Base-by-base conservation (phyloP, 2,888 invertebrate species). In the Lottia gigantea region DNA sequence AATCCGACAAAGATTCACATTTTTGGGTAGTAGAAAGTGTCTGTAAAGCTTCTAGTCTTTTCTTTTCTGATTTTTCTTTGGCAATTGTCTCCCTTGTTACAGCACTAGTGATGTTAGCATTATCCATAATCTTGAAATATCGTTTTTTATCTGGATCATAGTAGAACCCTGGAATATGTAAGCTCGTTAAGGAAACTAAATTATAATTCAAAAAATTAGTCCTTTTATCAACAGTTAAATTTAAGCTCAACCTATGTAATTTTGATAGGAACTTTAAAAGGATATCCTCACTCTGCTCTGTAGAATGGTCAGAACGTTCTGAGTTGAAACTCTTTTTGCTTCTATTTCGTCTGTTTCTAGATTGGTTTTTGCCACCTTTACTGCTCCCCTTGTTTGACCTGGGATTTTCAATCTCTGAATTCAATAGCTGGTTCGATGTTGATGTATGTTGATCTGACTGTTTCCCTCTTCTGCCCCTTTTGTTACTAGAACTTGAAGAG, bases 131-230 rank as follows among this genome's bases (percentile, higher is more conserved):
- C 64, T 82, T 82, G 75, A 85, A 86, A 71, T 86, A 86, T 55
- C 80, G 76, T 68, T 84, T 86, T 76, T 84, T 83, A 68, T 82
- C 82, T 45, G 69, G 71, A 68, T 86, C 86, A 79, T 83, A 86
- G 71, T 85, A 84, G 75, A 84, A 86, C 23, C 86, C 86, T 67
- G 86, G 86, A 46, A 86, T 82, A 62, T 85, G 78, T 84, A 69
- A 62, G 70, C 45, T 49, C 25, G 65, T 70, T 68, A 74, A 76
- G 74, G 66, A 74, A 64, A 63, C 26, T 47, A 47, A n/a, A 63
- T 46, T 23, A 23, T 40, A 40, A 8, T 6, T 40, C 40, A 6
- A 11, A 31, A 31, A 6, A 40, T 40, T 3, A 40, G 31, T 4
- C 3, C 2, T 31, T 31, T 2, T 31, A 6, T 31, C 6, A 31